A percentile compares a stretch with the other conserved stretches of the same genome.
phyloP scores from a whole-genome alignment of 2,797 vertebrate species.

The Chrosomus eos region DNA sequence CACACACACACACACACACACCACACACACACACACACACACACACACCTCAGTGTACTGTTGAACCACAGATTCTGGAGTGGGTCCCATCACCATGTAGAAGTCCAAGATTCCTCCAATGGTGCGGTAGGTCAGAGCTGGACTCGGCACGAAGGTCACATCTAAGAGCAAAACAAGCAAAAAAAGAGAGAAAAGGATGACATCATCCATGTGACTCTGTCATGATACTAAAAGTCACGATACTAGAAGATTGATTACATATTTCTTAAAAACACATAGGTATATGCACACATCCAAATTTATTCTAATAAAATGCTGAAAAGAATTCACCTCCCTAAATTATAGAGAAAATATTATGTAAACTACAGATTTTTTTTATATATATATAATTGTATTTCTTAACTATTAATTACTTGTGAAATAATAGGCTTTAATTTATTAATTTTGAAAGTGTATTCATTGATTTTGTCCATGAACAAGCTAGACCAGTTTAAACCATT shows the following conservation, averaged over 20 bases:
- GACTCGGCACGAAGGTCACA: constrained; percentile 88
- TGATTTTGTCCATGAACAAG: neutral
- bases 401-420: neutral
- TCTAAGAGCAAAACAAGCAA: constrained; percentile 73
- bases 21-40: no score
- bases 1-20: no score
- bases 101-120: constrained; percentile 92
- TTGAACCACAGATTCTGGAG: constrained; percentile 86
- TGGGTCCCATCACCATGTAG: constrained; percentile 89
- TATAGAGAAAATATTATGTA: no score
- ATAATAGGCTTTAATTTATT: neutral
- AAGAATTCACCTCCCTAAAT: no score
- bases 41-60: constrained; percentile 84
- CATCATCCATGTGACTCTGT: neutral
- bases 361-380: no score
- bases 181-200: neutral
- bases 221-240: no score
- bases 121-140: constrained; percentile 88
- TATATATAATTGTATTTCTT: no score
- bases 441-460: neutral
- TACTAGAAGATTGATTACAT: no score
- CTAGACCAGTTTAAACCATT: neutral
- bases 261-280: no score
- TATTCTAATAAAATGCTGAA: no score
- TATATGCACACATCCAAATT: no score